Base-by-base conservation (phyloP, 1,140 invertebrate species). In the Drosophila trapezifrons region DNA sequence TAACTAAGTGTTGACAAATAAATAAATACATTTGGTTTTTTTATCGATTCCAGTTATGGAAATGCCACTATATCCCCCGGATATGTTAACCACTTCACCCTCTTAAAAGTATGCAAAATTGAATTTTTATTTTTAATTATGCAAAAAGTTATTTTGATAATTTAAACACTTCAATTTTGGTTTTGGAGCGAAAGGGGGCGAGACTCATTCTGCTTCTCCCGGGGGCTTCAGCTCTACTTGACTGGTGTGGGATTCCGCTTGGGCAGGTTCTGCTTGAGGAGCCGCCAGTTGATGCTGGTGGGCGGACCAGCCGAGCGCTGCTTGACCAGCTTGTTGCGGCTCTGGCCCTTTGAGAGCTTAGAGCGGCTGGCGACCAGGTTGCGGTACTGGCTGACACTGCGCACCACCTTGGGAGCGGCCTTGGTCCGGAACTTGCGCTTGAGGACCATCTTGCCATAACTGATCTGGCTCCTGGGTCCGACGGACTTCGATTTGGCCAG, bases 221-320 rank as follows among this genome's bases (percentile, higher is more conserved):
- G 15, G 22, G 4, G 13, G 1, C 29, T 10, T 22, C 13, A 2
- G 8, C 22, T 20, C 47, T 74, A 77, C 9, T 70, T 43, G 4
- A 60, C 69, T 2, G 18, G 18, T n/a, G 49, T 15, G 1, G 37
- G 32, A 18, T 54, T 54, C 3, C 54, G 69, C 35, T 62, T 66
- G 43, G 84, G 84, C 45, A 89, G 13, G 29, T 89, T 89, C 13
- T 43, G 42, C 25, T 89, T 89, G 3, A 89, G 62, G 7, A 89
- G 74, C 22, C 46, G 49, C 84, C 84, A 89, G 38, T 87, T 89
- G 27, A 89, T 89, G 59, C 79, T 90, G 17, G 60, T 63, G 12
- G 76, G 76, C 1, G 38, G 12, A 2, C 46, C 17, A 0, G 10
- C 13, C 17, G 27, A 9, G 2, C 65, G 59, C 8, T 49, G 62